Conservation (phyloP, 2,797 vertebrate species). For the Oreochromis grahami region DNA sequence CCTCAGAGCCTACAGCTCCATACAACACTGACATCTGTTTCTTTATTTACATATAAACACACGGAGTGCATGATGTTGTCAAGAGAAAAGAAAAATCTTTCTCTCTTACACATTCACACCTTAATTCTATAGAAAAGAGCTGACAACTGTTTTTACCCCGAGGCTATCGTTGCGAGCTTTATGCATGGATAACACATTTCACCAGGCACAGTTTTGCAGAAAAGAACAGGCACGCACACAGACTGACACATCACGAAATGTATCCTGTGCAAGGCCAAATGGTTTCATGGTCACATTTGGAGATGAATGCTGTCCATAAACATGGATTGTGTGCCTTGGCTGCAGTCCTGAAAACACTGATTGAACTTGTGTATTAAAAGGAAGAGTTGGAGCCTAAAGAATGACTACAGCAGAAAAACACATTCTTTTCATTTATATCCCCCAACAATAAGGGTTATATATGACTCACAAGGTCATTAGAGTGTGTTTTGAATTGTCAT, state of each 20-base stretch:
- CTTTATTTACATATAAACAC: conserved; percentile 19
- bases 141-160: conserved; percentile 13
- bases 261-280: conserved; percentile 22
- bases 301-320: conserved; percentile 25
- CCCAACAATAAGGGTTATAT: conserved; percentile 24
- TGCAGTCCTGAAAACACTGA: conserved; percentile 31
- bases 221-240: not conserved
- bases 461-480: conserved; percentile 19
- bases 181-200: conserved; percentile 28
- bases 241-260: not conserved
- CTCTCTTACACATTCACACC: not conserved
- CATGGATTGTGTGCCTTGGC: conserved; percentile 31
- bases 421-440: conserved; percentile 9
- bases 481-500: not conserved
- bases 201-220: conserved; percentile 4
- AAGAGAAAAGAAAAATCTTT: not conserved
- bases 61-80: not conserved
- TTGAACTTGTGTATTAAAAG: conserved; percentile 14
- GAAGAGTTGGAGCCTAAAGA: not conserved
- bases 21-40: not conserved
- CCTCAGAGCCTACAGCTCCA: not conserved
- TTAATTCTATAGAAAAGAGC: conserved; percentile 17
- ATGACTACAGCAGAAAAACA: conserved; percentile 19
- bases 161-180: conserved; percentile 20
- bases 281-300: conserved; percentile 18